Evolutionary conservation across 2,888 invertebrate genomes (phyloP).

Genomic region (Desoria tigrina): DNA sequence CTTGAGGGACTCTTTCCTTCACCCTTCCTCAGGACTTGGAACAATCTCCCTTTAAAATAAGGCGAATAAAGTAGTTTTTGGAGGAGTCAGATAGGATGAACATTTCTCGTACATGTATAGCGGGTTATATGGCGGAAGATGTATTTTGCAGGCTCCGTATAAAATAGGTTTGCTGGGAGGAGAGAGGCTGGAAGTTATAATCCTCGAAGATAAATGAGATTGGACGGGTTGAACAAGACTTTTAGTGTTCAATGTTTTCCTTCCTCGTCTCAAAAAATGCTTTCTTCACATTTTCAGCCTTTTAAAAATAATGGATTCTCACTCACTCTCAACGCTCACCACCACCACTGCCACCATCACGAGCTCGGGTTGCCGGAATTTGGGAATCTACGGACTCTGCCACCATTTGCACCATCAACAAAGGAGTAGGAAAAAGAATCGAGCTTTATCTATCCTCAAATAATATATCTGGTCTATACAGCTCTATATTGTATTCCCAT

Average conservation of each 20-base stretch:
- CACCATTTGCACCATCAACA: neutral
- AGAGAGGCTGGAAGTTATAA: constrained; percentile 10
- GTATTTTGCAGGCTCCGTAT: no score
- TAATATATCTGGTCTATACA: neutral
- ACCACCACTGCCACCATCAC: no score
- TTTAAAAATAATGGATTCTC: constrained; percentile 12
- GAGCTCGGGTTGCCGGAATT: no score
- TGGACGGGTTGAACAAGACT: constrained; percentile 12
- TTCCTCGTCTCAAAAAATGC: constrained; percentile 11
- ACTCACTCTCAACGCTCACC: neutral
- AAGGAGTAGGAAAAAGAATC: neutral
- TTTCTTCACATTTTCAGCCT: constrained; percentile 12
- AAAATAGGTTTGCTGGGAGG: no score
- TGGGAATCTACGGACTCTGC: neutral
- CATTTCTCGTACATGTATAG: no score
- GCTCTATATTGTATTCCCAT: constrained; percentile 1
- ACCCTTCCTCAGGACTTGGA: no score
- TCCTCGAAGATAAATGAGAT: constrained; percentile 11
- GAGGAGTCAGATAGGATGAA: no score
- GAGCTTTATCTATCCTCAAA: constrained; percentile 2
- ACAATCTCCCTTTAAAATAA: no score
- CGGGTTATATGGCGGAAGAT: no score
- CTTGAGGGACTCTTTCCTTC: no score
- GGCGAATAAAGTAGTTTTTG: no score
- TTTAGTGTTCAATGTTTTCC: constrained; percentile 12